Evolutionary conservation across 2,888 invertebrate genomes (phyloP).

Genomic region (Cryptus armator): DNA sequence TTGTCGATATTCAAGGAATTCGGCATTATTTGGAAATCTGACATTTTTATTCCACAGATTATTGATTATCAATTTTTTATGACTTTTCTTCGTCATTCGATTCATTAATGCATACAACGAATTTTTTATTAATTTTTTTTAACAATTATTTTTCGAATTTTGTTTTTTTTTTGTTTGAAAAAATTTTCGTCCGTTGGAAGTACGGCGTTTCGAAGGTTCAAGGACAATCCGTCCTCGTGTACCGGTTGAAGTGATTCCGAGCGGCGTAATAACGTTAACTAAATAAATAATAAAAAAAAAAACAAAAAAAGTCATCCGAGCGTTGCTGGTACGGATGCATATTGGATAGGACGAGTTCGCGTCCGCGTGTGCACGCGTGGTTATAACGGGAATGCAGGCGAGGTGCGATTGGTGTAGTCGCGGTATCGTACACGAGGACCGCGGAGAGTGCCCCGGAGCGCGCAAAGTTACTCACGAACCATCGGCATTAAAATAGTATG

Average conservation of each 20-base stretch:
- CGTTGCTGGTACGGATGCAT: conserved; percentile 43
- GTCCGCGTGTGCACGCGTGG: conserved; percentile 64
- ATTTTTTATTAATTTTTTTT: too few relatives aligned
- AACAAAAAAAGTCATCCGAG: conserved; percentile 27
- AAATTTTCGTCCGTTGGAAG: neutral
- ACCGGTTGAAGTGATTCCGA: neutral
- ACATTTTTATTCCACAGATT: too few relatives aligned
- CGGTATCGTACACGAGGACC: conserved; percentile 54
- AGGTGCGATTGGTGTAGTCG: conserved; percentile 61
- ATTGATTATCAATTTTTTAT: too few relatives aligned
- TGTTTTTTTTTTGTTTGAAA: neutral
- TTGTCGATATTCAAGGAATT: too few relatives aligned
- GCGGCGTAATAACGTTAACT: neutral
- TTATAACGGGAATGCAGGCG: conserved; percentile 67
- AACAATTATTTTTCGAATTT: too few relatives aligned
- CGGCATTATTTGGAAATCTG: too few relatives aligned
- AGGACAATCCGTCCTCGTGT: neutral
- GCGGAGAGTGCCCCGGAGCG: conserved; percentile 32
- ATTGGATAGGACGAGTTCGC: conserved; percentile 45
- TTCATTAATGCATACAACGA: too few relatives aligned
- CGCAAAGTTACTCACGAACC: neutral
- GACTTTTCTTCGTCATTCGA: too few relatives aligned
- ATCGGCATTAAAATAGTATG: conserved; percentile 21
- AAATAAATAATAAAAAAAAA: conserved; percentile 4
- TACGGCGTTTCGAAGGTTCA: neutral